phyloP scores from a whole-genome alignment of 1,140 invertebrate species.

The Drosophila persimilis region DNA sequence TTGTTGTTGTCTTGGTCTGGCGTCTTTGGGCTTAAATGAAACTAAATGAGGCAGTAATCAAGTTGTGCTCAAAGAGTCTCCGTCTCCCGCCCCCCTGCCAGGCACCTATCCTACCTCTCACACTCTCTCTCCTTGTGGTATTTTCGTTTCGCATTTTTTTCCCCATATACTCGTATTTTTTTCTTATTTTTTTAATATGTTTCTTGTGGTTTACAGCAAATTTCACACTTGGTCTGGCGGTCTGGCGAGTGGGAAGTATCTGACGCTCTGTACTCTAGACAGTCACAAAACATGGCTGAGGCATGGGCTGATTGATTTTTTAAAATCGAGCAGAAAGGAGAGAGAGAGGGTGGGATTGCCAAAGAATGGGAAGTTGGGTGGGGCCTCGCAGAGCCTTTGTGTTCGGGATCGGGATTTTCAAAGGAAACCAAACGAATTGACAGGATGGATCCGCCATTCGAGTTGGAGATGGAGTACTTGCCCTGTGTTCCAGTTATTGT shows the following conservation, averaged over 20 bases:
- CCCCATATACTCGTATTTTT: constrained; percentile 18
- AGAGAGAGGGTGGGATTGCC: not conserved
- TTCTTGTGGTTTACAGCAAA: constrained; percentile 78
- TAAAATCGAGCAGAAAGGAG: constrained; percentile 43
- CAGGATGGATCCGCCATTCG: too few species aligned
- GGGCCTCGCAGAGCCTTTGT: constrained; percentile 12
- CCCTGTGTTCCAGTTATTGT: too few species aligned
- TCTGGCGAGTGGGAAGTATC: constrained; percentile 37
- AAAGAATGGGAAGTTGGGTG: constrained; percentile 7
- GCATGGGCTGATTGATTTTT: constrained; percentile 53
- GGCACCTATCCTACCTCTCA: constrained; percentile 17
- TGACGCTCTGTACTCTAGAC: constrained; percentile 13
- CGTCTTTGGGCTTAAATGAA: constrained; percentile 76
- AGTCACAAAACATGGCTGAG: constrained; percentile 43
- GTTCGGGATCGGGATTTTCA: constrained; percentile 3
- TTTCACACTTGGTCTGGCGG: constrained; percentile 68
- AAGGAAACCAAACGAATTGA: too few species aligned
- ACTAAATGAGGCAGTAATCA: constrained; percentile 80
- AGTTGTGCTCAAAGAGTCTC: constrained; percentile 76
- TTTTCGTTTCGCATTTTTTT: constrained; percentile 64
- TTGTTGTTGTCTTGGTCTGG: constrained; percentile 27
- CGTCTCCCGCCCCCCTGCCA: constrained; percentile 43
- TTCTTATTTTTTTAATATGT: constrained; percentile 60
- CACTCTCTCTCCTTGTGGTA: constrained; percentile 63
- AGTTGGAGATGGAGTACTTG: too few species aligned